These are phyloP conservation scores for Drosophila malerkotliana DNA, from an alignment of 1,140 invertebrate species.

Conservation along the genomic window DNA sequence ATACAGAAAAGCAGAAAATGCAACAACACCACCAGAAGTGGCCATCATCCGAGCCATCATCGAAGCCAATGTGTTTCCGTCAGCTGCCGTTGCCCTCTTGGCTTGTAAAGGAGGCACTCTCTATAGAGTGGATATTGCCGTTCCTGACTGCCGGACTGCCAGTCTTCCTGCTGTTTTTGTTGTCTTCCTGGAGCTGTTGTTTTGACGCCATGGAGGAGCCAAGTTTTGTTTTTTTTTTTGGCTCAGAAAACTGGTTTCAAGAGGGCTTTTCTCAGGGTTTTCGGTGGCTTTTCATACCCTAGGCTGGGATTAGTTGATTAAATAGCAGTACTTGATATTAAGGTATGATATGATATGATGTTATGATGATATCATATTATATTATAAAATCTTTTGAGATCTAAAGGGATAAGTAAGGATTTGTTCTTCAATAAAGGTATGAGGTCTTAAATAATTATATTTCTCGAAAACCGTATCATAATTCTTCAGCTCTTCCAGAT, in stretches of 20 bases:
- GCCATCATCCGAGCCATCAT: conserved; percentile 27
- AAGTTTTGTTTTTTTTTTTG: conserved; percentile 20
- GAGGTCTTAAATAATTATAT: no score
- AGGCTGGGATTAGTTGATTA: no score
- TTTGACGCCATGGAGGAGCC: conserved; percentile 34
- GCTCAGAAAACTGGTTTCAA: conserved; percentile 38
- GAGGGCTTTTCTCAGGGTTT: conserved; percentile 15
- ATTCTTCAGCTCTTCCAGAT: no score
- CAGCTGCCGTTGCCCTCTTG: conserved; percentile 61
- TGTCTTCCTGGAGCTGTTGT: conserved; percentile 16
- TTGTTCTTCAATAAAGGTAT: no score
- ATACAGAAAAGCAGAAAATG: conserved; percentile 8
- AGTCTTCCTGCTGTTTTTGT: conserved; percentile 10
- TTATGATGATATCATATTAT: no score
- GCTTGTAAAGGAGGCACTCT: not conserved
- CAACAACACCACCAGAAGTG: conserved; percentile 59
- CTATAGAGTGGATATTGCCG: conserved; percentile 21
- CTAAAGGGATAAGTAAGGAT: no score
- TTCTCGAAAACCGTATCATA: no score
- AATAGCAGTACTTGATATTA: no score
- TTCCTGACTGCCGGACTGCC: conserved; percentile 9
- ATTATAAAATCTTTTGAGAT: no score
- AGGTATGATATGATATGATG: no score
- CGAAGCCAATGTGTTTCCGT: conserved; percentile 72
- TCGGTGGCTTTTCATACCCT: conserved; percentile 1